Evolutionary conservation across 2,113 vertebrate species (phyloP).

Genomic region (Periophthalmus modestus): DNA sequence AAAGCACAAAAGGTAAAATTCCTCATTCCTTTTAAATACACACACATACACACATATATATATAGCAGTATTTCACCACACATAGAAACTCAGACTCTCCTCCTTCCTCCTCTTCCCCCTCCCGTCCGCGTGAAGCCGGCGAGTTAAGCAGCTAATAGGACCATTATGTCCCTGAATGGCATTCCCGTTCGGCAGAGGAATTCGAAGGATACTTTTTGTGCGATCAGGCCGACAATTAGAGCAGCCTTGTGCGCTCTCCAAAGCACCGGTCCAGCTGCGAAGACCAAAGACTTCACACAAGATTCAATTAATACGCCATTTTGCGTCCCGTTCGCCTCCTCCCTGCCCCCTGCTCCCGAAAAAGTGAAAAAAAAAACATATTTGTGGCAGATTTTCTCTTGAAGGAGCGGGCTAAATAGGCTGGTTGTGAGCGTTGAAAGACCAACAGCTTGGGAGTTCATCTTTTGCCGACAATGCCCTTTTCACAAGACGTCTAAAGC

Average conservation of each 20-base stretch:
- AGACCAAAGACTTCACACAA: conserved; percentile 87
- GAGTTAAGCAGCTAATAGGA: conserved; percentile 98
- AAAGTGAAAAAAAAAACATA: conserved; percentile 54
- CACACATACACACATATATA: conserved; percentile 23
- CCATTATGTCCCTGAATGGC: conserved; percentile 90
- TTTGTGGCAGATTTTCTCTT: conserved; percentile 90
- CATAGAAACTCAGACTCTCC: background rate
- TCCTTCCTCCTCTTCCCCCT: background rate
- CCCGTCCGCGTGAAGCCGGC: conserved; percentile 83
- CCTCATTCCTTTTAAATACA: conserved; percentile 16
- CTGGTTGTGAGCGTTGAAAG: conserved; percentile 75
- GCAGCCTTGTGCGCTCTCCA: conserved; percentile 86
- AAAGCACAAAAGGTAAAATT: conserved; percentile 23
- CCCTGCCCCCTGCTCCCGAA: conserved; percentile 39
- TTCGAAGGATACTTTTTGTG: conserved; percentile 98
- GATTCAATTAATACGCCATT: conserved; percentile 98
- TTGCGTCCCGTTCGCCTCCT: conserved; percentile 84
- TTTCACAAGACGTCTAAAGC: conserved; percentile 84
- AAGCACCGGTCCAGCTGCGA: conserved; percentile 87
- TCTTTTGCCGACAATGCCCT: conserved; percentile 80
- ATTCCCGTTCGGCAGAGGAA: conserved; percentile 89
- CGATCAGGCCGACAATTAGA: conserved; percentile 86
- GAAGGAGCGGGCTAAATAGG: conserved; percentile 50
- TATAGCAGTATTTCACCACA: conserved; percentile 12
- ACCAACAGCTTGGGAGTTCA: conserved; percentile 82